Evolutionary conservation across 2,113 vertebrate species (phyloP).

Genomic region (Carollia perspicillata): DNA sequence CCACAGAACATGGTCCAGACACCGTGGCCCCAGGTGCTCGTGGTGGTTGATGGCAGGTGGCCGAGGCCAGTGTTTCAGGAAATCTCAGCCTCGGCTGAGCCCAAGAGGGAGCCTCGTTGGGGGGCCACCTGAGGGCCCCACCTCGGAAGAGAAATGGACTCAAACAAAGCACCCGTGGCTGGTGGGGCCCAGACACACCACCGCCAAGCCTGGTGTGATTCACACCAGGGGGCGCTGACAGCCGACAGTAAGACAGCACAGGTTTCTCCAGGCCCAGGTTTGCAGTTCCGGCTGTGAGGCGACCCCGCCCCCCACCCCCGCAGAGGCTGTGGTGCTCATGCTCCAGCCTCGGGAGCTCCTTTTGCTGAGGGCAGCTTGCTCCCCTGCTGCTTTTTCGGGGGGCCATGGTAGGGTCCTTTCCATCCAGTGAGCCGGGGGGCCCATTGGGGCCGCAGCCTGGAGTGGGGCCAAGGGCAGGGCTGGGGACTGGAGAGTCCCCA

Average conservation of each 20-base stretch:
- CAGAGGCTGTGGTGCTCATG: accelerated
- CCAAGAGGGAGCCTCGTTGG: neutral
- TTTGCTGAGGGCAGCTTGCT: neutral
- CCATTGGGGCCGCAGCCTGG: accelerated
- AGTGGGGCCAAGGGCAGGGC: neutral
- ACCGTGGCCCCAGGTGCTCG: accelerated
- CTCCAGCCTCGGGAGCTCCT: neutral
- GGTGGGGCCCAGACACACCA: neutral
- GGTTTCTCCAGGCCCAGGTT: slow-evolving; percentile 59
- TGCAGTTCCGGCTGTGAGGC: slow-evolving; percentile 38
- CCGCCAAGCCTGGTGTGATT: neutral
- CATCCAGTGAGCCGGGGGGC: accelerated
- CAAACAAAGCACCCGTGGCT: accelerated
- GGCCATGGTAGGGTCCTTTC: neutral
- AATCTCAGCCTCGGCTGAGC: neutral
- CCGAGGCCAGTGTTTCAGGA: neutral
- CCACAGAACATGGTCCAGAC: accelerated
- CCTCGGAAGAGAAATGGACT: neutral
- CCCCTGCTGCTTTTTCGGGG: accelerated
- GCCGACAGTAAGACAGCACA: slow-evolving; percentile 34
- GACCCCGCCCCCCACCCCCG: neutral
- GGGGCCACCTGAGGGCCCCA: neutral
- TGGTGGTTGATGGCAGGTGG: accelerated
- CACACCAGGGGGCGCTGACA: neutral
- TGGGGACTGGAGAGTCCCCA: neutral